These are phyloP conservation scores for Sylvietta virens DNA, from an alignment of 2,113 vertebrate species.

Conservation along the genomic window DNA sequence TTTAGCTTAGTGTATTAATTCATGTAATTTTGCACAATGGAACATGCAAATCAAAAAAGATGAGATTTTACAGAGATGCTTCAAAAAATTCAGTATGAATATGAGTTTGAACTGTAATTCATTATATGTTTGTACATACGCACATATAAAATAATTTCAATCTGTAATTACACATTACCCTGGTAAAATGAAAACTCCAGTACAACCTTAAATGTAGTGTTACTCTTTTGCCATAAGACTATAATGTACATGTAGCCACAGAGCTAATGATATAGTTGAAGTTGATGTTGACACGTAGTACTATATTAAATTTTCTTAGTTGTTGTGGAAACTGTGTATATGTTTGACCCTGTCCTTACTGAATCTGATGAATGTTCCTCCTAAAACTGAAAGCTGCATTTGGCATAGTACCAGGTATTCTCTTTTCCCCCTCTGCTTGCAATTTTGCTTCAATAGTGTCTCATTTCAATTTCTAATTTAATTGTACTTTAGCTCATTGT, in stretches of 20 bases:
- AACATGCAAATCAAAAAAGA: neutral
- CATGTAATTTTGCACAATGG: neutral
- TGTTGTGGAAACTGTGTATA: neutral
- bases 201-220: neutral
- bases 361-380: neutral
- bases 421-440: neutral
- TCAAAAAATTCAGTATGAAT: neutral
- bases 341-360: neutral
- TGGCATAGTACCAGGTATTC: neutral
- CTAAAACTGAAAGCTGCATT: neutral
- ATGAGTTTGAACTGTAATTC: neutral
- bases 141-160: neutral
- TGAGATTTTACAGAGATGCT: neutral
- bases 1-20: neutral
- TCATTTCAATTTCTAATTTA: slow-evolving; percentile 69
- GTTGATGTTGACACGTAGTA: neutral
- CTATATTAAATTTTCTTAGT: neutral
- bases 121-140: rapidly evolving
- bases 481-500: slow-evolving; percentile 27
- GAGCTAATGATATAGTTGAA: neutral
- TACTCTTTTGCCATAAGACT: neutral
- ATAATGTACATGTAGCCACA: neutral
- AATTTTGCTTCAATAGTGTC: slow-evolving; percentile 1
- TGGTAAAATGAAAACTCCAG: neutral
- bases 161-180: neutral